phyloP scores from a whole-genome alignment of 64 coral and sea anemone genomes.

The Pocillopora verrucosa region DNA sequence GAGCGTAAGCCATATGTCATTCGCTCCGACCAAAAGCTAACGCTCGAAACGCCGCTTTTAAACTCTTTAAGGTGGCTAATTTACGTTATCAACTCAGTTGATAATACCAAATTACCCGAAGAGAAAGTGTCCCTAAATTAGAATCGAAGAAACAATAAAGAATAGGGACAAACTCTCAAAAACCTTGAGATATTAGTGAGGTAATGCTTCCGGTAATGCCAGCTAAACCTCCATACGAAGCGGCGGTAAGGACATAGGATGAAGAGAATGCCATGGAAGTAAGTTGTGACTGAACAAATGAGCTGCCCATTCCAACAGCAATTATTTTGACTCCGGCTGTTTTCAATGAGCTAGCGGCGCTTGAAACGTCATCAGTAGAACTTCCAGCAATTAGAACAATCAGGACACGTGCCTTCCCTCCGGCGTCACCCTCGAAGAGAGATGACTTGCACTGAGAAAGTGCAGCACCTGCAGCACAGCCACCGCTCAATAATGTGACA shows the following conservation, averaged over 20 bases:
- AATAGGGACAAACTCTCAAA: too few relatives aligned
- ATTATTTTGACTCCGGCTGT: conserved; percentile 56
- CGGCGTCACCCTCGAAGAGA: conserved; percentile 33
- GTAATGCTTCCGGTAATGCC: conserved; percentile 37
- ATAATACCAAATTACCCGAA: too few relatives aligned
- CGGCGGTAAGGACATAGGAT: conserved; percentile 36
- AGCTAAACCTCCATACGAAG: conserved; percentile 47
- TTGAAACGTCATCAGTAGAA: conserved; percentile 49
- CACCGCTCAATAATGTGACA: conserved; percentile 32
- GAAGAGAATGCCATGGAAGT: conserved; percentile 51
- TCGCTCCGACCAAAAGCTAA: too few relatives aligned
- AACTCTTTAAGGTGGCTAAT: too few relatives aligned
- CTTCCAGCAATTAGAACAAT: conserved; percentile 64
- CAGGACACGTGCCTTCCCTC: conserved; percentile 29
- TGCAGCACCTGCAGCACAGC: conserved; percentile 59
- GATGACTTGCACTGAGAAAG: conserved; percentile 46
- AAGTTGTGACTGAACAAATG: conserved; percentile 44
- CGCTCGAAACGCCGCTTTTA: too few relatives aligned
- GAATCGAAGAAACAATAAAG: too few relatives aligned
- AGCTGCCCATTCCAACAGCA: conserved; percentile 52
- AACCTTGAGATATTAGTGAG: conserved; percentile 56
- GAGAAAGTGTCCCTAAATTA: too few relatives aligned
- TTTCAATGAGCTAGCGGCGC: conserved; percentile 38
- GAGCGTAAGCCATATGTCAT: too few relatives aligned
- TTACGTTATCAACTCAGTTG: too few relatives aligned